Evolutionary conservation across 1,140 invertebrate species (phyloP).

Genomic region (Melanaphis sacchari): DNA sequence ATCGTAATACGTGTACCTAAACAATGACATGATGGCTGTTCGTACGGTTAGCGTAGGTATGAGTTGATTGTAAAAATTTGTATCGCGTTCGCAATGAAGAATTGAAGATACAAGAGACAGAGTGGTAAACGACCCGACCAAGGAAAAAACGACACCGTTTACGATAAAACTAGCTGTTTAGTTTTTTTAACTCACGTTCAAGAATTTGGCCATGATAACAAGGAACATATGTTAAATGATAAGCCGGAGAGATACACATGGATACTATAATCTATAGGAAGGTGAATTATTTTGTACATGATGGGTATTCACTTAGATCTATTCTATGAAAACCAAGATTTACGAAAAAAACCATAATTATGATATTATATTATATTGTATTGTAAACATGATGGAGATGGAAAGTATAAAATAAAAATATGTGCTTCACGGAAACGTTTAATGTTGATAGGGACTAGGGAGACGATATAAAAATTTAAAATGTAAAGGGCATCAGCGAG

Average conservation of each 20-base stretch:
- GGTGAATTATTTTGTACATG: too few species aligned
- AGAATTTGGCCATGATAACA: neutral
- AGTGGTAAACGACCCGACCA: neutral
- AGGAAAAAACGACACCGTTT: neutral
- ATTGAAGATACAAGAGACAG: neutral
- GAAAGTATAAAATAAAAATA: too few species aligned
- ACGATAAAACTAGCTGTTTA: neutral
- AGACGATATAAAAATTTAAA: neutral
- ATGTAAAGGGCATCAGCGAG: neutral
- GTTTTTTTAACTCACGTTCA: too few species aligned
- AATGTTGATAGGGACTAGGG: neutral
- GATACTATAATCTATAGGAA: too few species aligned
- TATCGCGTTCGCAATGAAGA: neutral
- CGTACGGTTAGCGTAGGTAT: neutral
- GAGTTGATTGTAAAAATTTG: neutral
- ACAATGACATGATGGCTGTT: constrained; percentile 34
- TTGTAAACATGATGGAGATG: too few species aligned
- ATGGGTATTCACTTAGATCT: neutral
- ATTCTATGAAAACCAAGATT: neutral
- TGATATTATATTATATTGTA: too few species aligned
- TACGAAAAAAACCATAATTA: too few species aligned
- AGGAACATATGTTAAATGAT: neutral
- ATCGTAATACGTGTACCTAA: constrained; percentile 70
- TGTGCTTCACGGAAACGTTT: neutral
- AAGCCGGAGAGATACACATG: neutral